Conservation (phyloP, 2,113 vertebrate genomes). For the Antechinus flavipes region DNA sequence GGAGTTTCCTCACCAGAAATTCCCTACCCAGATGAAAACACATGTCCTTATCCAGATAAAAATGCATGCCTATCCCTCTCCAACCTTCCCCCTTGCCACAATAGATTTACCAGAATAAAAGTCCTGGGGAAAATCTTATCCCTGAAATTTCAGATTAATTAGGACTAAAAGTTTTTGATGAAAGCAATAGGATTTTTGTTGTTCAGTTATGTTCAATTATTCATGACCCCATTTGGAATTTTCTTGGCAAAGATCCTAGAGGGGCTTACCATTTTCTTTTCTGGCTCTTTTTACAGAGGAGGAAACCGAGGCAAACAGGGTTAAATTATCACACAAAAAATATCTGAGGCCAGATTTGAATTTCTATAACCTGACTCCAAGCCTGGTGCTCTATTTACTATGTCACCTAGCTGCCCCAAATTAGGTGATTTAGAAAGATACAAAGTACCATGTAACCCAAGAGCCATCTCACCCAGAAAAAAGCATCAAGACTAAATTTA, state of each 20-base stretch:
- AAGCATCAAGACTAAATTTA: neutral
- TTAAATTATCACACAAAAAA: neutral
- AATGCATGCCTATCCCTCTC: neutral
- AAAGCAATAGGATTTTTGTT: neutral
- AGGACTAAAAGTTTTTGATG: neutral
- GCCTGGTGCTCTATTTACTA: neutral
- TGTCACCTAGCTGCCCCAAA: neutral
- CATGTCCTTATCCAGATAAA: neutral
- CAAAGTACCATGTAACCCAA: neutral
- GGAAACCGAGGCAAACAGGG: neutral
- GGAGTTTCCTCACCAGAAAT: neutral
- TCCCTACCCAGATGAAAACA: neutral
- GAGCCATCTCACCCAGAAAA: neutral
- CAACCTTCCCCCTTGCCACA: neutral
- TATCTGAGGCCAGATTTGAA: neutral
- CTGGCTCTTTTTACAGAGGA: neutral
- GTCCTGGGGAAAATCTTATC: neutral
- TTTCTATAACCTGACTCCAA: neutral
- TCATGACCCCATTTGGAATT: neutral
- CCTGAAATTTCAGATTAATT: slow-evolving; percentile 32
- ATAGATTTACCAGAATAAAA: neutral
- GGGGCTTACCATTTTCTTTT: neutral
- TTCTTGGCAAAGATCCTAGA: neutral
- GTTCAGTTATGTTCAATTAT: neutral
- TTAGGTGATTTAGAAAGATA: neutral